Conservation (phyloP, 2,888 invertebrate species). For the Nasonovia ribisnigri region DNA sequence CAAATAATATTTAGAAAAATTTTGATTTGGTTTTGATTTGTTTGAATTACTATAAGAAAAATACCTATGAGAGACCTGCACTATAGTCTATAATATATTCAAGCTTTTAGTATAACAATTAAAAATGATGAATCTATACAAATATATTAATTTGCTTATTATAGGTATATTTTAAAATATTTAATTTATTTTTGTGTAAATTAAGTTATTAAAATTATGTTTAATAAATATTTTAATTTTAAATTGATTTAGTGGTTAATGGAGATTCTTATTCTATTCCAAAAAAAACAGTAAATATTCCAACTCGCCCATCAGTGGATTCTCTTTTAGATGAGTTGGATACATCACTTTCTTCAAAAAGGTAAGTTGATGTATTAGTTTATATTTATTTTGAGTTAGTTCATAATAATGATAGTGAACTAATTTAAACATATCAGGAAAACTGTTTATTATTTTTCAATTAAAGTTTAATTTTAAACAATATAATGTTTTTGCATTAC, state of each 20-base stretch:
- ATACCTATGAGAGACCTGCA: no score
- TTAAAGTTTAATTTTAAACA: not conserved
- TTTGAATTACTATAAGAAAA: no score
- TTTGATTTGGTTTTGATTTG: no score
- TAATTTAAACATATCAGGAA: not conserved
- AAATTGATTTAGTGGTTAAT: conserved; percentile 36
- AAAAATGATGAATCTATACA: no score
- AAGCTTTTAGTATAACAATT: no score
- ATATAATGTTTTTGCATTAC: not conserved
- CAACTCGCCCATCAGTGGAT: conserved; percentile 83
- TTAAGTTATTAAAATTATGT: not conserved
- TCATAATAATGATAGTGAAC: not conserved
- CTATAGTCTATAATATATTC: no score
- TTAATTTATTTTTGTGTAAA: not conserved
- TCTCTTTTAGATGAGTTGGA: conserved; percentile 89
- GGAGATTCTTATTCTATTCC: conserved; percentile 56
- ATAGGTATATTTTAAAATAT: not conserved
- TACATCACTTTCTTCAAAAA: conserved; percentile 80
- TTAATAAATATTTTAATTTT: not conserved
- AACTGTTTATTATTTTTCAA: not conserved
- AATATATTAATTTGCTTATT: not conserved
- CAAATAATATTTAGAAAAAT: no score
- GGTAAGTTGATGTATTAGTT: conserved; percentile 73
- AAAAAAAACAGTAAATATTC: conserved; percentile 48
- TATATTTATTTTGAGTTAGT: not conserved